A percentile compares a stretch with the other conserved stretches of the same genome.
Evolutionary conservation across 92 coral and sea anemone genomes (phyloP).

Genomic region (Heliopora coerulea): DNA sequence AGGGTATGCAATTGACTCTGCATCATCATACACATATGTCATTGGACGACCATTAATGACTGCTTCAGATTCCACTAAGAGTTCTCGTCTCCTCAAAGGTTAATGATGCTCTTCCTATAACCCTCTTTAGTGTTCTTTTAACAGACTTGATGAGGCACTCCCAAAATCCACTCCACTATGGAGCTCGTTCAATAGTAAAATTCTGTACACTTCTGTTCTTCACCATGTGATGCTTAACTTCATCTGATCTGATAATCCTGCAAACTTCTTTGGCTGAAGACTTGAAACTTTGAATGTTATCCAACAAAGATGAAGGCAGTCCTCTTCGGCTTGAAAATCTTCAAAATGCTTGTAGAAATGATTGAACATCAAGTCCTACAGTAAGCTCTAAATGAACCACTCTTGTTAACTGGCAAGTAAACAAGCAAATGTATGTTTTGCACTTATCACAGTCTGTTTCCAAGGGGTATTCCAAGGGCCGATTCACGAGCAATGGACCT

Average conservation of each 20-base stretch:
- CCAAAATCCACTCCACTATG: conserved; percentile 40
- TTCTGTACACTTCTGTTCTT: conserved; percentile 44
- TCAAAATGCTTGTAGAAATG: conserved; percentile 39
- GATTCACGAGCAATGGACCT: conserved; percentile 29
- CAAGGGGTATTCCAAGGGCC: background rate
- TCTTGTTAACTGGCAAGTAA: conserved; percentile 46
- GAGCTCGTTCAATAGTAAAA: conserved; percentile 31
- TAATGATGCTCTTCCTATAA: conserved; percentile 35
- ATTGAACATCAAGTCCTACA: conserved; percentile 14
- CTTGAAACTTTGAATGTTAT: conserved; percentile 39
- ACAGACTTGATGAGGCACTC: conserved; percentile 33
- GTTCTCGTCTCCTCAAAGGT: conserved; percentile 37
- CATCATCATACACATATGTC: conserved; percentile 47
- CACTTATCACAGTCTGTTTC: background rate
- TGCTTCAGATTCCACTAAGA: conserved; percentile 39
- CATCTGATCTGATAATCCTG: conserved; percentile 33
- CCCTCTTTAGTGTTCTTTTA: conserved; percentile 38
- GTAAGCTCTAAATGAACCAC: conserved; percentile 44
- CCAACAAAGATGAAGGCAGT: conserved; percentile 36
- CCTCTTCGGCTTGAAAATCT: conserved; percentile 11
- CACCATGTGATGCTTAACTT: conserved; percentile 10
- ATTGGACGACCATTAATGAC: conserved; percentile 40
- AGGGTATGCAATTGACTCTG: conserved; percentile 37
- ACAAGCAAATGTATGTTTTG: conserved; percentile 40
- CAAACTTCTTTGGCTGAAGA: conserved; percentile 37